Conservation (phyloP, 2,797 vertebrate genomes). For the Myotis vivesi region DNA sequence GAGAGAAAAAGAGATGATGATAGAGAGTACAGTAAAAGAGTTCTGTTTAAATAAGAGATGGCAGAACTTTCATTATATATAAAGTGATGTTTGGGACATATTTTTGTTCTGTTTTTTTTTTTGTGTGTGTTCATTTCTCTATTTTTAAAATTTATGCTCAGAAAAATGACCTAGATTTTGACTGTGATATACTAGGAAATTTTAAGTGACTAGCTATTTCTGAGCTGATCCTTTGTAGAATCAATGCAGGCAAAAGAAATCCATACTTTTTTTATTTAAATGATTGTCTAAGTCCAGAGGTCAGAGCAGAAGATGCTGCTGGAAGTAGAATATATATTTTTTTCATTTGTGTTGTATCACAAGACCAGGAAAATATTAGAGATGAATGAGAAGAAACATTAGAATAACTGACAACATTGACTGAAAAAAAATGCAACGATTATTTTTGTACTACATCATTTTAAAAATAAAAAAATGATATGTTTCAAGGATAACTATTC, state of each 20-base stretch:
- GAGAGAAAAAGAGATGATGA: not conserved
- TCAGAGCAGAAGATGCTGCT: not conserved
- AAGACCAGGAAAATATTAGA: not conserved
- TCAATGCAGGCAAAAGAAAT: conserved; percentile 62
- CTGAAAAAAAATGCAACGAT: not conserved
- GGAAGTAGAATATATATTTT: not conserved
- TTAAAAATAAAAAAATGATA: not conserved
- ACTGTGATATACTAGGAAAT: conserved; percentile 7
- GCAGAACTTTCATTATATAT: not conserved
- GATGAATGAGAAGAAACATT: not conserved
- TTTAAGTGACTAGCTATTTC: conserved; percentile 50
- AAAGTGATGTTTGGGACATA: not conserved
- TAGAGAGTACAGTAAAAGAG: not conserved
- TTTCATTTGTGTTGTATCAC: not conserved
- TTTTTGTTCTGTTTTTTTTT: not conserved
- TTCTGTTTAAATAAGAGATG: not conserved
- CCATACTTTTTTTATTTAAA: not conserved
- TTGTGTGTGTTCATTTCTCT: not conserved
- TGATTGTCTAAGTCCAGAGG: not conserved
- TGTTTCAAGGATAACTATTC: not conserved
- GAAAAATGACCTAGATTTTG: conserved; percentile 57
- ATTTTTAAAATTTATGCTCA: conserved; percentile 36
- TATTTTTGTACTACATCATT: not conserved
- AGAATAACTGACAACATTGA: not conserved
- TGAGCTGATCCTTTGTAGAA: conserved; percentile 41